Percentiles rank a stretch among this genome's conserved stretches.
Conservation (phyloP, 2,797 vertebrate species). For the Salarias fasciatus region DNA sequence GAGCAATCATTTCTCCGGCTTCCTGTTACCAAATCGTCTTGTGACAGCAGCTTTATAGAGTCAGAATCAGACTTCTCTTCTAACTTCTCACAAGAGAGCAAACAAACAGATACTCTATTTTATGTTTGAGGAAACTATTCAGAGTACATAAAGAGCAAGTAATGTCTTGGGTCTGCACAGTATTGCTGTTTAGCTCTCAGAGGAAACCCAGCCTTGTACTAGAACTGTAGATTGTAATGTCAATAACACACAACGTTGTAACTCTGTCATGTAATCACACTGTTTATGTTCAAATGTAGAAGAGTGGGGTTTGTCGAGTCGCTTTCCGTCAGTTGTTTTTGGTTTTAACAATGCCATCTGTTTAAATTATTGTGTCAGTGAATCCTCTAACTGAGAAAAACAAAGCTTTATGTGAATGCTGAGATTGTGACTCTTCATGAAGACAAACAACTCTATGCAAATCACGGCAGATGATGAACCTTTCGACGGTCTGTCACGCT, state of each 20-base stretch:
- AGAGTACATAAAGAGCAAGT: constrained; percentile 3
- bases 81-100: background rate
- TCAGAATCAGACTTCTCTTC: background rate
- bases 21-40: background rate
- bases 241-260: constrained; percentile 2
- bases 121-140: background rate
- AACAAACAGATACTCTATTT: background rate
- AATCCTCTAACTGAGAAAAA: constrained; percentile 10
- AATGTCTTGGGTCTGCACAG: constrained; percentile 25
- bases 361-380: constrained; percentile 1
- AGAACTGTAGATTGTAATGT: background rate
- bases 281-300: constrained; percentile 7
- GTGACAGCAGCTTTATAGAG: background rate
- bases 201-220: constrained; percentile 6
- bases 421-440: constrained; percentile 30
- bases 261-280: constrained; percentile 19
- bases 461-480: constrained; percentile 38
- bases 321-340: constrained; percentile 3
- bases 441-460: constrained; percentile 74
- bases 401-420: constrained; percentile 4
- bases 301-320: constrained; percentile 27
- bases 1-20: too few relatives aligned
- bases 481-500: constrained; percentile 30
- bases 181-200: constrained; percentile 22
- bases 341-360: constrained; percentile 8